phyloP scores from a whole-genome alignment of 1,140 invertebrate genomes.

The Drosophila arizonae region DNA sequence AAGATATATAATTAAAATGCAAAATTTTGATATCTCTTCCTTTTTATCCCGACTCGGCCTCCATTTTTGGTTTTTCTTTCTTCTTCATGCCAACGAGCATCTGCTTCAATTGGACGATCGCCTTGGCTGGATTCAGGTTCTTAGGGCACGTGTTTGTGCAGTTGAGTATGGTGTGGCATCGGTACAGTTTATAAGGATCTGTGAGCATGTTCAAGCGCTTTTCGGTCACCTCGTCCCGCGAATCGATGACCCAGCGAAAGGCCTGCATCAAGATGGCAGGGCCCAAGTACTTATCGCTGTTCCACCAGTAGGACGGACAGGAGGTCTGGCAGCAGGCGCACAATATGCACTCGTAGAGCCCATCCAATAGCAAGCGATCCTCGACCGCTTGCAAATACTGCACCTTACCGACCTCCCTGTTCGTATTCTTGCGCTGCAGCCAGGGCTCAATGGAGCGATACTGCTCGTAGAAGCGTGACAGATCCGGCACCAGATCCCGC shows the following conservation, averaged over 20 bases:
- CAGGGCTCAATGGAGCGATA: slow-evolving; percentile 97
- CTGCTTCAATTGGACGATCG: slow-evolving; percentile 97
- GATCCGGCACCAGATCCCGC: slow-evolving; percentile 97
- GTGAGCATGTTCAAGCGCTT: slow-evolving; percentile 91
- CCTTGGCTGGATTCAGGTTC: slow-evolving; percentile 96
- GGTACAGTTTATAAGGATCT: slow-evolving; percentile 95
- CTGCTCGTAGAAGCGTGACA: slow-evolving; percentile 96
- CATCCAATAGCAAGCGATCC: slow-evolving; percentile 96
- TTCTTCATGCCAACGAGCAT: slow-evolving; percentile 91
- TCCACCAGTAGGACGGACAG: slow-evolving; percentile 99
- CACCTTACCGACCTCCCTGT: slow-evolving; percentile 86
- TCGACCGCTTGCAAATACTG: slow-evolving; percentile 93
- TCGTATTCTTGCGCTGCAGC: slow-evolving; percentile 89
- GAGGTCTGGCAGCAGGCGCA: slow-evolving; percentile 98
- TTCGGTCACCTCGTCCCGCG: slow-evolving; percentile 92
- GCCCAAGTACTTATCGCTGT: slow-evolving; percentile 97
- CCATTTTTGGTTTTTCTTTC: slow-evolving; percentile 83
- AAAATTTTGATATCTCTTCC: slow-evolving; percentile 8
- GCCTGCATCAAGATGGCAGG: slow-evolving; percentile 97
- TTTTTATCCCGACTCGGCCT: slow-evolving; percentile 85
- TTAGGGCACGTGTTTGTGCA: slow-evolving; percentile 99
- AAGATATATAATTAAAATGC: not conserved
- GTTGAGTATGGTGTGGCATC: slow-evolving; percentile 98
- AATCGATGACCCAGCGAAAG: slow-evolving; percentile 98
- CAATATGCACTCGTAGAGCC: slow-evolving; percentile 97